Conservation (phyloP, 2,797 vertebrate genomes). For the Heliangelus exortis region DNA sequence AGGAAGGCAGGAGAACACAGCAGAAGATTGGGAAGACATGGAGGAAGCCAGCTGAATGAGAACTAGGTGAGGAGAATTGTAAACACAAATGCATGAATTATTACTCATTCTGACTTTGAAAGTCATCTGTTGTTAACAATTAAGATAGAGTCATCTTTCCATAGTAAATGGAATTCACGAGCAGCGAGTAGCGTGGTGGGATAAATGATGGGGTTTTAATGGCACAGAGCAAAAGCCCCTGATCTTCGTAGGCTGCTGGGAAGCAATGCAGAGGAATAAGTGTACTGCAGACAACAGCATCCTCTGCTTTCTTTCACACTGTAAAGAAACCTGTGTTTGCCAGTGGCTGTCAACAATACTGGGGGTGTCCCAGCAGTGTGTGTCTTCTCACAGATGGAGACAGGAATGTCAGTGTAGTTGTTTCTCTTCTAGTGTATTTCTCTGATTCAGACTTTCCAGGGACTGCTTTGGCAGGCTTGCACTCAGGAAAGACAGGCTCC, state of each 20-base stretch:
- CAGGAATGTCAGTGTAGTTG: not conserved
- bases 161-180: not conserved
- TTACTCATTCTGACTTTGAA: not conserved
- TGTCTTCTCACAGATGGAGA: not conserved
- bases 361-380: not conserved
- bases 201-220: not conserved
- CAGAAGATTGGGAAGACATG: not conserved
- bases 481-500: not conserved
- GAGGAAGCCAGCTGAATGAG: not conserved
- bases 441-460: not conserved
- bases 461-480: not conserved
- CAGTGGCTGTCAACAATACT: not conserved
- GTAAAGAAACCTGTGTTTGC: not conserved
- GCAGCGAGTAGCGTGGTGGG: rapidly evolving
- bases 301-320: not conserved
- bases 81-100: not conserved
- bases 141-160: not conserved
- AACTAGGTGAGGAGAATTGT: not conserved
- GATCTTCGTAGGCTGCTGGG: not conserved
- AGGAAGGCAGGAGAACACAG: not conserved
- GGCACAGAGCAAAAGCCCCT: not conserved
- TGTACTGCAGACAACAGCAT: not conserved
- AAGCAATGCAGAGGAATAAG: not conserved
- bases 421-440: not conserved
- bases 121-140: not conserved